phyloP scores from a whole-genome alignment of 2,888 invertebrate species.

The Xestia ashworthii region DNA sequence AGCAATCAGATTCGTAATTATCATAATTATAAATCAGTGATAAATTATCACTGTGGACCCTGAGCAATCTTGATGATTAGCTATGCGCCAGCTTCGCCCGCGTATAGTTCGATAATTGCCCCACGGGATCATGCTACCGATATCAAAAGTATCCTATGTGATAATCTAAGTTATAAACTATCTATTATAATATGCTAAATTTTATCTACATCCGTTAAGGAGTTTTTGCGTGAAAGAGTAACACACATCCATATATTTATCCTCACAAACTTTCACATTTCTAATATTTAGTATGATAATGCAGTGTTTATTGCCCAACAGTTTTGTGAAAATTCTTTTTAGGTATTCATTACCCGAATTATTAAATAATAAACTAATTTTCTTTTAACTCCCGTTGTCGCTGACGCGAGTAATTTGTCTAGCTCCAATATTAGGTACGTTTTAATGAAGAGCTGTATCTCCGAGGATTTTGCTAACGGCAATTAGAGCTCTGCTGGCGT shows the following conservation, averaged over 20 bases:
- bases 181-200: no score
- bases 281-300: background rate
- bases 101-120: no score
- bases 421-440: constrained; percentile 15
- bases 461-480: constrained; percentile 3
- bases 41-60: background rate
- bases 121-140: no score
- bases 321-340: background rate
- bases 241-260: no score
- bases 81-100: no score
- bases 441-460: constrained; percentile 32
- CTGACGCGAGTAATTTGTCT: constrained; percentile 1
- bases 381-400: background rate
- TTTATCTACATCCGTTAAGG: no score
- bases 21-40: no score
- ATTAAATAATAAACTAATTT: background rate
- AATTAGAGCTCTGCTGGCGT: constrained; percentile 15
- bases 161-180: no score
- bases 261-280: no score
- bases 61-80: background rate
- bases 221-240: no score
- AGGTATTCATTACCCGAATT: background rate
- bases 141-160: no score
- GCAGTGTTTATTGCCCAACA: background rate
- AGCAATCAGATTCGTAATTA: background rate